Percentiles rank a stretch among this genome's conserved stretches.
Evolutionary conservation across 2,888 invertebrate species (phyloP).

Genomic region (Ormyrus nitidulus): DNA sequence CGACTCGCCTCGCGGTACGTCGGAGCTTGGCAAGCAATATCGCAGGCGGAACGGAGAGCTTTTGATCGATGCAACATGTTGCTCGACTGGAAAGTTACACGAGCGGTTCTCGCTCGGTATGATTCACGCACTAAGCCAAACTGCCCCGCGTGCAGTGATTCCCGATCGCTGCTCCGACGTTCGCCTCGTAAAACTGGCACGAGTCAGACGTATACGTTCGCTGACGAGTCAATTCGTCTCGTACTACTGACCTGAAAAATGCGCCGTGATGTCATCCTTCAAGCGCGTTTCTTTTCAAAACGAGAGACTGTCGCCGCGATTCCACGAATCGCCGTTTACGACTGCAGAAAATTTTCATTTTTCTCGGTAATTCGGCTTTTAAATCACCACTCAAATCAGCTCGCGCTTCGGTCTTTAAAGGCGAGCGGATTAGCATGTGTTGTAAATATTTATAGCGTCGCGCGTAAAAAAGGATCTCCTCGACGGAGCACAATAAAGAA

Average conservation of each 20-base stretch:
- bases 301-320: neutral
- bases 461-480: neutral
- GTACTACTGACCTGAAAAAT: slow-evolving; percentile 26
- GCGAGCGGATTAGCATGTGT: slow-evolving; percentile 12
- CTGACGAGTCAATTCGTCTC: slow-evolving; percentile 29
- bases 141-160: neutral
- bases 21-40: too few species aligned
- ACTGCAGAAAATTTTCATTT: neutral
- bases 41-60: neutral
- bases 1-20: too few species aligned
- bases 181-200: slow-evolving; percentile 3
- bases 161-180: neutral
- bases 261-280: slow-evolving; percentile 19
- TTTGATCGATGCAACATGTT: slow-evolving; percentile 20
- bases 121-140: neutral
- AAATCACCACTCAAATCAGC: too few species aligned
- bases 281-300: neutral
- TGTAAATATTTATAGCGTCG: slow-evolving; percentile 26
- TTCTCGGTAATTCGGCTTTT: too few species aligned
- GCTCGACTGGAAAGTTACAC: slow-evolving; percentile 21
- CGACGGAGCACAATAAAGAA: neutral
- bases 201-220: neutral
- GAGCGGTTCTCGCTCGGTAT: slow-evolving; percentile 14
- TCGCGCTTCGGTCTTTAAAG: neutral
- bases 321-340: neutral